Evolutionary conservation across 2,888 invertebrate genomes (phyloP), one percentile per base, ranked within the genome.

Genomic region (Tolmerus cingulatus): DNA sequence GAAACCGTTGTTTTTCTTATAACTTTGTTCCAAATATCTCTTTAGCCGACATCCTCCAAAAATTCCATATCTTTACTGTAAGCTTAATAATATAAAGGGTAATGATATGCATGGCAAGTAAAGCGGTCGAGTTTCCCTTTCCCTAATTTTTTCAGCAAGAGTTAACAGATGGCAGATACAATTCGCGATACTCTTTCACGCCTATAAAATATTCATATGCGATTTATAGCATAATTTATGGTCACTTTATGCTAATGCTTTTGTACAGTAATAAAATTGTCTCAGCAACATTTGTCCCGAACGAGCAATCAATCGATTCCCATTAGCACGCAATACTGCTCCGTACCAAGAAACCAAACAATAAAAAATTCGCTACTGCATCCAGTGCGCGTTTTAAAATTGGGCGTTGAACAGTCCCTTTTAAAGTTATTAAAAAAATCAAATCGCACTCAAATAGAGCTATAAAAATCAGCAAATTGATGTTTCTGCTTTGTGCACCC

Each of bases 391-490:
- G n/a, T 55, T 82, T 82, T 82, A 82, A 79, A 82, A 66, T 12
- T 82, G 82, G 82, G 82, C 82, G 82, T 14, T 82, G 19, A 19
- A 46, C 4, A n/a, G 51, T 23, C 23, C 57, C 82, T n/a, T 30
- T 76, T 76, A 76, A 5, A 37, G 14, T 37, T 37, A 34, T 79
- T 82, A 51, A 57, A 51, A 82, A 55, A 79, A 55, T 51, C 27
- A 85, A 74, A 85, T 85, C n/a, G 23, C 46, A 40, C 74, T 85
- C 27, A 74, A 74, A 85, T 85, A 46, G 43, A 74, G 74, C 37
- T 74, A 85, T 85, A 85, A 85, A 85, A 85, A 46, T 85, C 40
- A 74, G 85, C 85, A 85, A 85, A 85, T 85, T 85, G 74, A 85
- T 85, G 85, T 85, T 74, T 74, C 74, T 74, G 14, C 55, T 85